Evolutionary conservation across 2,888 invertebrate species (phyloP).

Genomic region (Cosmorhoe ocellata): DNA sequence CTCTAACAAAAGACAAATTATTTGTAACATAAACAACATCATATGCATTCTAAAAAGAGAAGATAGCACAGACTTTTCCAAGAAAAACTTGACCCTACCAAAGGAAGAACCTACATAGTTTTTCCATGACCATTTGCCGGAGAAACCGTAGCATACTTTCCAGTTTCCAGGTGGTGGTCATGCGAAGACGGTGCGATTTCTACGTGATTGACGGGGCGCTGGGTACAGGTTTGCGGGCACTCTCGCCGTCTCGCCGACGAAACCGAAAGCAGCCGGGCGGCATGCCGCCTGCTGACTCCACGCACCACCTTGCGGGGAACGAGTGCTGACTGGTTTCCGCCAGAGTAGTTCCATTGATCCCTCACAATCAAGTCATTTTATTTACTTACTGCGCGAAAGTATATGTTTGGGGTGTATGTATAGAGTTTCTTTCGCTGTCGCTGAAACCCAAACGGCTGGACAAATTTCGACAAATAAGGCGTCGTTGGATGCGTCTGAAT

Average conservation of each 20-base stretch:
- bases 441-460: too few species aligned
- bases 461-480: too few species aligned
- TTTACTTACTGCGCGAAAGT: too few species aligned
- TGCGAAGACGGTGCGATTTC: slow-evolving; percentile 22
- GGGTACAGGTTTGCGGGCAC: slow-evolving; percentile 36
- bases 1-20: slow-evolving; percentile 8
- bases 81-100: slow-evolving; percentile 11
- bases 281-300: slow-evolving; percentile 26
- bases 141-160: slow-evolving; percentile 17
- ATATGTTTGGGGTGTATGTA: too few species aligned
- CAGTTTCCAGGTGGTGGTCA: slow-evolving; percentile 8
- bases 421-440: too few species aligned
- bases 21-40: too few species aligned
- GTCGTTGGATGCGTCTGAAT: too few species aligned
- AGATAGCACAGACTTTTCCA: slow-evolving; percentile 1
- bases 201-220: slow-evolving; percentile 23
- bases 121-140: slow-evolving; percentile 8
- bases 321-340: too few species aligned
- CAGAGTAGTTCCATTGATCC: too few species aligned
- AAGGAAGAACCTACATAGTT: slow-evolving; percentile 10
- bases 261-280: slow-evolving; percentile 51
- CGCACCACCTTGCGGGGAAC: not conserved
- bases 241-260: slow-evolving; percentile 54
- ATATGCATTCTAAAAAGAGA: too few species aligned
- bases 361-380: too few species aligned